Base-by-base conservation (phyloP, 2,888 invertebrate genomes). In the Catocala nupta region DNA sequence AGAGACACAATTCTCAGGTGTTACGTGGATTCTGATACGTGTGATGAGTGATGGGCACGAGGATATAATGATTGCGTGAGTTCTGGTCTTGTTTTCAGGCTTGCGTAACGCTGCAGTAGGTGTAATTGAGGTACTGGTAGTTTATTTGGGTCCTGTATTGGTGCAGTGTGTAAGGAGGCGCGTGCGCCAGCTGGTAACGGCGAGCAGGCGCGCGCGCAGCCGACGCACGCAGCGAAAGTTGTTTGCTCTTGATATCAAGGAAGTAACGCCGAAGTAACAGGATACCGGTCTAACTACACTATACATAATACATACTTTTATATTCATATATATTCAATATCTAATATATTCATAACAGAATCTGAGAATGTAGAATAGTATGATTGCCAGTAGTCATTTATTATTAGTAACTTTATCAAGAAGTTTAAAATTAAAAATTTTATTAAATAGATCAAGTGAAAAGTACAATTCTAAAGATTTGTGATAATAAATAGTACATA, bases 221-320 rank as follows among this genome's bases (percentile, higher is more conserved):
- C 67, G 65, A 63, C 59, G 62, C 65, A 62, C 65, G 59, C 71
- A 83, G 91, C 89, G 92, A 93, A 93, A 93, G 92, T 93, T 92
- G 92, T 93, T 91, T 90, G 89, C 82, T 90, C 90, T 89, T 88
- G 87, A 84, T 86, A 86, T 81, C 81, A 75, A 90, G 92, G 91
- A 93, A 93, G 90, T 91, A 84, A 82, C 65, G 66, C 76, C 73
- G 69, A 65, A 76, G 79, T 72, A 76, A 81, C 80, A 77, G 73
- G 81, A 82, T 82, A 85, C 83, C 76, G 77, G 83, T 86, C 79
- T 81, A 81, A 80, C 84, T 70, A 73, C 78, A 78, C 63, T 50
- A 63, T 66, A 67, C 72, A 73, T 78, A 77, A 74, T 75, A 64
- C 52, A 12, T 39, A n/a, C 45, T 33, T 25, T 8, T 25, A 39